Evolutionary conservation across 23 tunicate species (phyloP).

Genomic region (Botrylloides violaceus): DNA sequence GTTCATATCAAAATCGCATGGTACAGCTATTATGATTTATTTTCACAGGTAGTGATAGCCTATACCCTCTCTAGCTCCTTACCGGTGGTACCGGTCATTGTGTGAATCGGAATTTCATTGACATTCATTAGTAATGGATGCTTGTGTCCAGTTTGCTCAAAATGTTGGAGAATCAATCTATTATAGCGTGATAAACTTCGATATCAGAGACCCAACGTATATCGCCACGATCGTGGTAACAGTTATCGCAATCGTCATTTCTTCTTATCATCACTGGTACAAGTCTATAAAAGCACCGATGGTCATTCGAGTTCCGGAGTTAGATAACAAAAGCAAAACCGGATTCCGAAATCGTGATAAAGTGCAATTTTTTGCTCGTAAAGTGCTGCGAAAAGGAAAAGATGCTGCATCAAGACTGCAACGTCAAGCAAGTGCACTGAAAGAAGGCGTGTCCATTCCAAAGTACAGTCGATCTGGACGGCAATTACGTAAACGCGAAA

Average conservation of each 20-base stretch:
- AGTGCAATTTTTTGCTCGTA: constrained; percentile 79
- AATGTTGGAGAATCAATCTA: background rate
- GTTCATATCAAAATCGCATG: too few species aligned
- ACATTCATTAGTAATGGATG: too few species aligned
- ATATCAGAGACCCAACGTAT: background rate
- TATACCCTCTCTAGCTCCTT: too few species aligned
- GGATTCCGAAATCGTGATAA: constrained; percentile 90
- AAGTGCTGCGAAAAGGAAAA: constrained; percentile 80
- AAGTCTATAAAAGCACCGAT: constrained; percentile 3
- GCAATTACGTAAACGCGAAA: constrained; percentile 53
- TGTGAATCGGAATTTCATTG: too few species aligned
- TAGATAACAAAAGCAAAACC: background rate
- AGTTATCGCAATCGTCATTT: background rate
- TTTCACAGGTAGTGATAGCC: too few species aligned
- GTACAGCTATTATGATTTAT: too few species aligned
- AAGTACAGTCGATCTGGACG: constrained; percentile 79
- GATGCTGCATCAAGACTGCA: constrained; percentile 73
- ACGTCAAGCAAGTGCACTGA: constrained; percentile 48
- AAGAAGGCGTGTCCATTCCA: constrained; percentile 66
- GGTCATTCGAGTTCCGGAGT: constrained; percentile 5
- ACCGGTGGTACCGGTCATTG: too few species aligned
- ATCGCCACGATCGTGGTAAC: constrained; percentile 4
- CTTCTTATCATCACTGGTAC: constrained; percentile 1
- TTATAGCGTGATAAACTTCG: background rate
- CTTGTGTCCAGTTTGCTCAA: too few species aligned